phyloP scores from a whole-genome alignment of 2,888 invertebrate species.

The Allophyes oxyacanthae region DNA sequence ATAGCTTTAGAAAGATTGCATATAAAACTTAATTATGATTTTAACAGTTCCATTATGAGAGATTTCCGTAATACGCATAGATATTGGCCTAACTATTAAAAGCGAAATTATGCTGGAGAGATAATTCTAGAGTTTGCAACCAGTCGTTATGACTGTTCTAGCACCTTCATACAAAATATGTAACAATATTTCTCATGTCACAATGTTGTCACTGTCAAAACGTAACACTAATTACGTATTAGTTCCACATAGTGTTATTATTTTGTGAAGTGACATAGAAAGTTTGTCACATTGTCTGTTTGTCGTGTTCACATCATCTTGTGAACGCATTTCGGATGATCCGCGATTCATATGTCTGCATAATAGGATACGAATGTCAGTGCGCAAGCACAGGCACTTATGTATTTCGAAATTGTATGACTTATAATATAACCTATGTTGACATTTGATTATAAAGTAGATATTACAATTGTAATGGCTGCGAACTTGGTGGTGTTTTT shows the following conservation, averaged over 20 bases:
- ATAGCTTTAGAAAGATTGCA: neutral
- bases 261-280: slow-evolving; percentile 53
- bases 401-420: slow-evolving; percentile 39
- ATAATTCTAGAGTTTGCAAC: neutral
- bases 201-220: slow-evolving; percentile 28
- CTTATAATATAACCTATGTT: slow-evolving; percentile 42
- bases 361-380: slow-evolving; percentile 66
- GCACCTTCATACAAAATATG: slow-evolving; percentile 9
- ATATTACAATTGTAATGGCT: slow-evolving; percentile 27
- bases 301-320: slow-evolving; percentile 64
- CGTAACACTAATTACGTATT: slow-evolving; percentile 45
- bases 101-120: neutral
- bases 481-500: slow-evolving; percentile 14
- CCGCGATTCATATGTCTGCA: slow-evolving; percentile 73
- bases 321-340: slow-evolving; percentile 66
- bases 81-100: neutral
- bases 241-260: slow-evolving; percentile 39
- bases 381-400: slow-evolving; percentile 45
- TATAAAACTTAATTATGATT: neutral
- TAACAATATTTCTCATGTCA: slow-evolving; percentile 4
- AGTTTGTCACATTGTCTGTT: slow-evolving; percentile 72
- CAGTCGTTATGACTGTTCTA: slow-evolving; percentile 4
- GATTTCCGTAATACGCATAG: neutral
- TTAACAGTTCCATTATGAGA: neutral
- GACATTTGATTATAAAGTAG: slow-evolving; percentile 37